Evolutionary conservation across 2,113 vertebrate genomes (phyloP).

Genomic region (Trochalopteron elliotii): DNA sequence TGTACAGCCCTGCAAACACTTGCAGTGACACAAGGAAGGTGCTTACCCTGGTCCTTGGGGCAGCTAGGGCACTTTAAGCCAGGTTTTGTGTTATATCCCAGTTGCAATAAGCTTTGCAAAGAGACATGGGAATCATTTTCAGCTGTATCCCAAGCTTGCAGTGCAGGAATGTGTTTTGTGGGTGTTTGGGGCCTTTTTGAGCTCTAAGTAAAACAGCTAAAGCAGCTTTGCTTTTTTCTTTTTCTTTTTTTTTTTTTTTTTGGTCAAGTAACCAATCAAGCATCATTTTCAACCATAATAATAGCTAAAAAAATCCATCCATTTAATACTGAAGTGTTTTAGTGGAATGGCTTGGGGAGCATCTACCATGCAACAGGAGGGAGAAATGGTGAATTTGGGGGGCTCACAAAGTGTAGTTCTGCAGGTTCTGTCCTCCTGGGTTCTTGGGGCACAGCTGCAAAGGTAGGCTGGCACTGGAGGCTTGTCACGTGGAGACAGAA

Average conservation of each 20-base stretch:
- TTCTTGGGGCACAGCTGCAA: background rate
- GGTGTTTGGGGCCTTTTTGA: background rate
- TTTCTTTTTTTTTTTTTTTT: background rate
- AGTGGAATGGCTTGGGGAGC: background rate
- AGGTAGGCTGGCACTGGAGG: background rate
- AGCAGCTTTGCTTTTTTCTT: background rate
- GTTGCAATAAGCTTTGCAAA: background rate
- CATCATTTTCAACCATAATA: background rate
- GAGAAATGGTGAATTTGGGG: background rate
- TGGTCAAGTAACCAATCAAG: background rate
- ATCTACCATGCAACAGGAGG: accelerated
- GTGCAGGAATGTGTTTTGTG: background rate
- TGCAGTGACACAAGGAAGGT: background rate
- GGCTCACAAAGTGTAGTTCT: background rate
- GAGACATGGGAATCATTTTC: background rate
- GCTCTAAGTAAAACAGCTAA: background rate
- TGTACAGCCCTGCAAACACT: background rate
- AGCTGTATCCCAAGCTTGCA: background rate
- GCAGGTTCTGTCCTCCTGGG: background rate
- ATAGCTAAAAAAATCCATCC: background rate
- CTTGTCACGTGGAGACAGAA: background rate
- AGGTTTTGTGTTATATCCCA: background rate
- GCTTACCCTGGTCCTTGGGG: background rate
- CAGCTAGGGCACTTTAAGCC: background rate
- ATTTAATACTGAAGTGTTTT: background rate